phyloP scores from a whole-genome alignment of 2,888 invertebrate species.

The Drosophila helvetica region DNA sequence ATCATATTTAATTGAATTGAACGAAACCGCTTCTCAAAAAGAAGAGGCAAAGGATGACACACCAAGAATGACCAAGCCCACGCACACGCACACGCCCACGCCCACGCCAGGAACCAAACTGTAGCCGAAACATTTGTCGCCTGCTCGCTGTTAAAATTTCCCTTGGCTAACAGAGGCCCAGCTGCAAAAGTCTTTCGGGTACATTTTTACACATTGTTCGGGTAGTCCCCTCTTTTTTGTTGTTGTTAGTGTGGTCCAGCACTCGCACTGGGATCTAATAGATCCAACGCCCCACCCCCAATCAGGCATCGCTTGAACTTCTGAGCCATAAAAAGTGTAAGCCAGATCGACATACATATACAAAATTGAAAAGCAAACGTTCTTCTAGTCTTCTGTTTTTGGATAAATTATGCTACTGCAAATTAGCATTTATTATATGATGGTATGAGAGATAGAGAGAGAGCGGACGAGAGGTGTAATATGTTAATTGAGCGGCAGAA shows the following conservation, averaged over 20 bases:
- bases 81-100: neutral
- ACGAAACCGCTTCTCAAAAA: too few species aligned
- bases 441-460: neutral
- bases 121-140: conserved; percentile 26
- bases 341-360: conserved; percentile 42
- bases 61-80: neutral
- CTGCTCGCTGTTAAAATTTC: conserved; percentile 49
- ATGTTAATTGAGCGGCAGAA: too few species aligned
- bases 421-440: conserved; percentile 73
- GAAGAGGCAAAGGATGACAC: neutral
- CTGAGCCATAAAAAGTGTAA: conserved; percentile 53
- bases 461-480: conserved; percentile 3
- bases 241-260: conserved; percentile 11
- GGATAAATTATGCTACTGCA: conserved; percentile 66
- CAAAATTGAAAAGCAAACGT: neutral
- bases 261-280: neutral
- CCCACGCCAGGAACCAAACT: neutral
- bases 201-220: conserved; percentile 7
- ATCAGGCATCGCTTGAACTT: conserved; percentile 47
- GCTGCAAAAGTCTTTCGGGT: conserved; percentile 7
- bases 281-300: conserved; percentile 16
- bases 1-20: too few species aligned
- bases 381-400: conserved; percentile 24
- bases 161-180: conserved; percentile 32
- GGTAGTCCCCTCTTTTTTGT: neutral